phyloP scores from a whole-genome alignment of 2,113 vertebrate genomes.

The Cryptotis parvus region DNA sequence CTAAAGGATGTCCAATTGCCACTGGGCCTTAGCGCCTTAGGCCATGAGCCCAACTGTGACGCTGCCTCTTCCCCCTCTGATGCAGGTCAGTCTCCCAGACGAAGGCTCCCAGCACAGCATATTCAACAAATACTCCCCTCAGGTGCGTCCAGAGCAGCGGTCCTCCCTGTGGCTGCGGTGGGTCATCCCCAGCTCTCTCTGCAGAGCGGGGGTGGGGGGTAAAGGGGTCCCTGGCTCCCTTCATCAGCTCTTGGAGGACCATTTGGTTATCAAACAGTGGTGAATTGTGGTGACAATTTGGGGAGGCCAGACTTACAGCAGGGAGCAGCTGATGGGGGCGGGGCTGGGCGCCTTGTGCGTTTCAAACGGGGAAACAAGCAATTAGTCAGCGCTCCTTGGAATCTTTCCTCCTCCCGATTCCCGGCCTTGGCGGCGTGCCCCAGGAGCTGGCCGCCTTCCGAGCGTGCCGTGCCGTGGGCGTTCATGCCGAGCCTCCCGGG shows the following conservation, averaged over 20 bases:
- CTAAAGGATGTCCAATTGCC: no score
- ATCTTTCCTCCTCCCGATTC: conserved; percentile 67
- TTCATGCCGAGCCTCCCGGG: conserved; percentile 81
- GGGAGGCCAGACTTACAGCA: conserved; percentile 57
- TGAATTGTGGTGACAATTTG: no score
- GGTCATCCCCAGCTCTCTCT: no score
- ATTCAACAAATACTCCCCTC: conserved; percentile 81
- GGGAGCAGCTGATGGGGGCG: neutral
- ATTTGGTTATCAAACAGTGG: no score
- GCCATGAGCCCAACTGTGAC: neutral
- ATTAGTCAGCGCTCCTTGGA: conserved; percentile 76
- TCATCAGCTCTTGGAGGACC: neutral
- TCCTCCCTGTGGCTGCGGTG: neutral
- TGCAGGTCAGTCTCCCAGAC: conserved; percentile 79
- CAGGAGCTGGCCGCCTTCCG: conserved; percentile 68
- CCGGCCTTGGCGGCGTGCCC: conserved; percentile 50
- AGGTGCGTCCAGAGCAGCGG: conserved; percentile 79
- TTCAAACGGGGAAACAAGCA: conserved; percentile 74
- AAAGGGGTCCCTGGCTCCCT: conserved; percentile 40
- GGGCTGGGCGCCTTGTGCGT: neutral
- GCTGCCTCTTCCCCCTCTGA: conserved; percentile 60
- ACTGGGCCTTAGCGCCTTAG: no score
- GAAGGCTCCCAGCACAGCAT: conserved; percentile 70
- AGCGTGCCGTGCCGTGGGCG: conserved; percentile 70
- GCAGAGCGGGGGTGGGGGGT: neutral